phyloP scores from a whole-genome alignment of 2,797 vertebrate genomes.

The Mycteria americana region DNA sequence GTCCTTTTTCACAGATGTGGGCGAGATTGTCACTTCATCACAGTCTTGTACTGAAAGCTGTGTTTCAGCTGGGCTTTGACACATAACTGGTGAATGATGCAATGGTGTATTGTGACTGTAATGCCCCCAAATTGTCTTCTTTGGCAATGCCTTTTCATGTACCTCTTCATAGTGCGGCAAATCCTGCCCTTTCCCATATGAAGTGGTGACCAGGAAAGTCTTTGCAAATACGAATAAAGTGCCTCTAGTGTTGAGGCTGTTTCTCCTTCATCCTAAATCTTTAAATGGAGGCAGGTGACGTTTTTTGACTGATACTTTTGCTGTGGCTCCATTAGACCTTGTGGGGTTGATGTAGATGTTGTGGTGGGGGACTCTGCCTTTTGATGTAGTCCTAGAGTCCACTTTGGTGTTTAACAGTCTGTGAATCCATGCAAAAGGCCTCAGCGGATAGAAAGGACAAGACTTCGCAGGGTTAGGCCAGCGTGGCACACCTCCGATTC shows the following conservation, averaged over 20 bases:
- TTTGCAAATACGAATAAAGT: not conserved
- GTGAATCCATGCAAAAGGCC: not conserved
- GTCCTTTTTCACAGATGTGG: constrained; percentile 19
- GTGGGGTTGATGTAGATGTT: not conserved
- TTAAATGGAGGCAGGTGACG: not conserved
- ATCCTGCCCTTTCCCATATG: not conserved
- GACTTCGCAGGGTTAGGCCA: not conserved
- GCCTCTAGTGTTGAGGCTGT: not conserved
- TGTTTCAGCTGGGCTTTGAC: not conserved
- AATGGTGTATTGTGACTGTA: not conserved
- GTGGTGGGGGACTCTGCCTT: not conserved
- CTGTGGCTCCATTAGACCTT: not conserved
- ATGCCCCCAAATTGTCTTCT: not conserved
- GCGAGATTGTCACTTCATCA: constrained; percentile 33
- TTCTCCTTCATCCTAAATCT: not conserved
- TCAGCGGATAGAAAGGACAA: not conserved
- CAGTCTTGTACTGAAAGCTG: not conserved
- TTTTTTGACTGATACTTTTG: not conserved
- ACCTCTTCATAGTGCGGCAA: not conserved
- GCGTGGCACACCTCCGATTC: not conserved
- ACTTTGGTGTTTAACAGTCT: not conserved
- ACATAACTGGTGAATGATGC: not conserved
- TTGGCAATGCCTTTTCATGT: constrained; percentile 26
- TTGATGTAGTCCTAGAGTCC: not conserved
- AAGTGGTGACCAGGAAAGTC: not conserved